Base-by-base conservation (phyloP, 2,113 vertebrate genomes). In the Orientallactaga bullata region DNA sequence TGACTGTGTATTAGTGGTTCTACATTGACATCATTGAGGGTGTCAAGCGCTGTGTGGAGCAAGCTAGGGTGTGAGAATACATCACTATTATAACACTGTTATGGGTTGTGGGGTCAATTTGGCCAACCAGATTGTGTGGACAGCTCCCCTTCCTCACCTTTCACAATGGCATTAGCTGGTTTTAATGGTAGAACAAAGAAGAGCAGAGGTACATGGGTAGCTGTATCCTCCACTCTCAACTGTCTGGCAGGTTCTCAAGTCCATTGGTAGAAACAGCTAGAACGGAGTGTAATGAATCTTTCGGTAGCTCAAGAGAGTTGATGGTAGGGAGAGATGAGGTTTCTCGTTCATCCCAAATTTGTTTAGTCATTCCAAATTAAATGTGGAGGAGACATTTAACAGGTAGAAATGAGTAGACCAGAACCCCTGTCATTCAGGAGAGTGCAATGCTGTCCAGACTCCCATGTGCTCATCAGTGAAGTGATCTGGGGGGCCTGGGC, bases 11-110 rank as follows among this genome's bases (percentile, higher is more conserved):
- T 26, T 68, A 7, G 8, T 15, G n/a, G 18, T 37, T 47, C 35
- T 0, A 1, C 2, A 35, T 13, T 0, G 0, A 15, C 32, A 35
- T 42, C 55, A 47, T 23, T 0, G 4, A 15, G 35, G 28, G 16
- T 15, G 35, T 73, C 26, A 8, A 1, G 9, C 5, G 3, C 17
- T 3, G 35, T 8, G 28, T 72, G 61, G 28, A 17, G 4, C 32
- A 20, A 47, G 2, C 0, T 26, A 20, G 68, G 51, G 21, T 21
- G 80, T 11, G 58, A 15, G 1, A 3, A 13, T 1, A 39, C 8
- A 2, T 21, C 10, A 30, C 30, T 5, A 1, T n/a, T n/a, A n/a
- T n/a, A n/a, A n/a, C n/a, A n/a, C n/a, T n/a, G n/a, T 2, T 0
- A 0, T 65, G n/a, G 55, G 17, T 5, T 15, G 17, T 28, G 15